Conservation (phyloP, 2,888 invertebrate species). For the Folsomia candida region DNA sequence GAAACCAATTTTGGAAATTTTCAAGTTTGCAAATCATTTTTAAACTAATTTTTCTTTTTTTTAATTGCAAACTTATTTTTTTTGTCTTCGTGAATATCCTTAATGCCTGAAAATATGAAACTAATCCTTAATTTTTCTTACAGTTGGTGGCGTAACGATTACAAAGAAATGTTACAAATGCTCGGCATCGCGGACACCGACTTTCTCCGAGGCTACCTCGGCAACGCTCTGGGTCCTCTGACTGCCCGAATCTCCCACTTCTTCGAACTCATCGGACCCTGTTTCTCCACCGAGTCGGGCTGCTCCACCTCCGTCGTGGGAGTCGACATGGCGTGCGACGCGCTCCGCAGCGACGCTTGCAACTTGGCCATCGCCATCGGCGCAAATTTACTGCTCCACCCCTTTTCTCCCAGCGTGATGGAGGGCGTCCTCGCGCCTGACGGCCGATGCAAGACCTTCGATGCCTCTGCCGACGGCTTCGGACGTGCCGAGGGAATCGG, state of each 20-base stretch:
- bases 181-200: constrained; percentile 13
- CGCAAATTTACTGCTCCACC: constrained; percentile 10
- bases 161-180: too few relatives aligned
- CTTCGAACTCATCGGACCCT: background rate
- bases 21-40: too few relatives aligned
- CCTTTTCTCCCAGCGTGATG: background rate
- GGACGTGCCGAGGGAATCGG: too few relatives aligned
- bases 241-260: background rate
- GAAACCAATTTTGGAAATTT: too few relatives aligned
- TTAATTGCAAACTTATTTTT: too few relatives aligned
- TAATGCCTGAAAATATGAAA: too few relatives aligned
- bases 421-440: constrained; percentile 17
- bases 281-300: constrained; percentile 16
- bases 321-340: background rate
- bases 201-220: constrained; percentile 15
- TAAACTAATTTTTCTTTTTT: too few relatives aligned
- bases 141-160: constrained; percentile 10
- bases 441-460: constrained; percentile 20
- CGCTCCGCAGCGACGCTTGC: background rate
- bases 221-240: too few relatives aligned
- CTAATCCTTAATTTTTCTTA: too few relatives aligned
- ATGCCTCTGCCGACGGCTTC: constrained; percentile 29
- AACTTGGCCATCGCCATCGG: background rate
- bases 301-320: background rate
- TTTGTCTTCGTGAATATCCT: too few relatives aligned